Percentiles rank a stretch among this genome's conserved stretches.
Conservation (phyloP, 2,113 vertebrate genomes). For the Rhombomys opimus region DNA sequence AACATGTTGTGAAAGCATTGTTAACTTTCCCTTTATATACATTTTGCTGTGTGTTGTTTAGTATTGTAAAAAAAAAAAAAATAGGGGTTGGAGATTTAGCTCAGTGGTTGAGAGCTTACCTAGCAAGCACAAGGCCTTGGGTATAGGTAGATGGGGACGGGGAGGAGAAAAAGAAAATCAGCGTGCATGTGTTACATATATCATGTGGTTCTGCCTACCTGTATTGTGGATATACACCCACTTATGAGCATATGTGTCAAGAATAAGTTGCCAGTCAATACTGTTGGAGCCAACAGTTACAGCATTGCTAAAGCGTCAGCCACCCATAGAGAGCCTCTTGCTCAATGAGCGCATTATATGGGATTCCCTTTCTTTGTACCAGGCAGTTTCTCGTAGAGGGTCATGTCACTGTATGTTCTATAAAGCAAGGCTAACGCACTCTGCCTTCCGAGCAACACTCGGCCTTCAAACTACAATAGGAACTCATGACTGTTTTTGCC, state of each 20-base stretch:
- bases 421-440: not conserved
- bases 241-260: not conserved
- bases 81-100: not conserved
- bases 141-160: not conserved
- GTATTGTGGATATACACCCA: not conserved
- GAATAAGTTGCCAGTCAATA: not conserved
- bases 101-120: not conserved
- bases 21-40: not conserved
- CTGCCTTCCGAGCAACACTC: not conserved
- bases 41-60: not conserved
- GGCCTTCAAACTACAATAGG: not conserved
- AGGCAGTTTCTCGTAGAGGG: not conserved
- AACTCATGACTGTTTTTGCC: not conserved
- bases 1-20: not conserved
- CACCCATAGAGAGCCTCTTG: not conserved
- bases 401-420: not conserved
- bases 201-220: not conserved
- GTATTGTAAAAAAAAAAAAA: not conserved
- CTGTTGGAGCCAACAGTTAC: not conserved
- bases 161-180: not conserved
- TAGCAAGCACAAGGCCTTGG: no score
- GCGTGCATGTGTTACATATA: not conserved
- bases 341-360: not conserved
- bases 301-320: not conserved
- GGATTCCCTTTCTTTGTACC: not conserved